Percentiles rank a stretch among this genome's conserved stretches.
phyloP scores from a whole-genome alignment of 1,140 invertebrate genomes.

The Macrotrachela quadricornifera region DNA sequence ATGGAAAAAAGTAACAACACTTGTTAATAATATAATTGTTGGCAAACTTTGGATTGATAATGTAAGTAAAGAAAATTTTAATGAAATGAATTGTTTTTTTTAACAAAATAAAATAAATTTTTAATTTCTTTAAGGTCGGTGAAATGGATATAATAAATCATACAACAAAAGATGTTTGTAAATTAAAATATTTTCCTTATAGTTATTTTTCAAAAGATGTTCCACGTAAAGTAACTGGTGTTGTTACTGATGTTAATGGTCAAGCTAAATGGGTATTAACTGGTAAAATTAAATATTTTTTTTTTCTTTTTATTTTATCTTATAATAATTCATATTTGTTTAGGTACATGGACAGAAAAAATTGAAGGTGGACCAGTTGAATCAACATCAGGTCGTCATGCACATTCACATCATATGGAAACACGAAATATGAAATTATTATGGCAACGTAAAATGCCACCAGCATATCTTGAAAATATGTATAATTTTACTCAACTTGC shows the following conservation, averaged over 20 bases:
- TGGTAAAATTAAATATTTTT: neutral
- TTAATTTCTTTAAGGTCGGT: no score
- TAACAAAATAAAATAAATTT: no score
- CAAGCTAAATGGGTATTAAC: conserved; percentile 20
- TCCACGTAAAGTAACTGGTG: conserved; percentile 59
- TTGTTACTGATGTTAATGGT: conserved; percentile 41
- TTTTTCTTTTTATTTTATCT: no score
- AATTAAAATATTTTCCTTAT: conserved; percentile 74
- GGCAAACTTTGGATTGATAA: conserved; percentile 98
- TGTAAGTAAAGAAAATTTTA: conserved; percentile 22
- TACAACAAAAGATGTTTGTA: conserved; percentile 62
- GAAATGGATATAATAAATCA: conserved; percentile 90
- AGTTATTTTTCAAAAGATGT: conserved; percentile 88
- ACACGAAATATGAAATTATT: conserved; percentile 54
- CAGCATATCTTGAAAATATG: conserved; percentile 18
- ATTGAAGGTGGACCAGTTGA: conserved; percentile 55
- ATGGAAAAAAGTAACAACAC: conserved; percentile 92
- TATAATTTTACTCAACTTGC: conserved; percentile 79
- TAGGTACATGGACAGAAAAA: conserved; percentile 63
- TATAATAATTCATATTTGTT: no score
- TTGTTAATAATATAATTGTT: conserved; percentile 96
- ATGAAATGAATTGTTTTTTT: no score
- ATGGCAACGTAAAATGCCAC: conserved; percentile 59
- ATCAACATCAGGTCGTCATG: conserved; percentile 13
- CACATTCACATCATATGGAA: conserved; percentile 40